Conservation (phyloP, 2,113 vertebrate genomes). For the Peromyscus polionotus region DNA sequence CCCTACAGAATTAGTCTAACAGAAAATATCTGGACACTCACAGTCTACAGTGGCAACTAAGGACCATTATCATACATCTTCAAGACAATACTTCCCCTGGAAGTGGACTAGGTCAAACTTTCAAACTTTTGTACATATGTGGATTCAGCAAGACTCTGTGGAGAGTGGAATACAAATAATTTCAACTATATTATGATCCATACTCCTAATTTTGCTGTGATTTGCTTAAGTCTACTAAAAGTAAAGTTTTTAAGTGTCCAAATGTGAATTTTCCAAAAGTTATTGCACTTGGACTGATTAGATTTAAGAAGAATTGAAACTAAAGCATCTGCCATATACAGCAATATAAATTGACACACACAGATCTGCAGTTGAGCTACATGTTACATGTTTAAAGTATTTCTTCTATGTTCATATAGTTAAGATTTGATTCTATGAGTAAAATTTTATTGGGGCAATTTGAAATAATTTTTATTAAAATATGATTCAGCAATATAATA, state of each 20-base stretch:
- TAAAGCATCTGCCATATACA: slow-evolving; percentile 44
- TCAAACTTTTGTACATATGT: background rate
- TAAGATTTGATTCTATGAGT: slow-evolving; percentile 31
- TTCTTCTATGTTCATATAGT: slow-evolving; percentile 15
- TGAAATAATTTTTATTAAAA: slow-evolving; percentile 28
- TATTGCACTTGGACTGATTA: slow-evolving; percentile 57
- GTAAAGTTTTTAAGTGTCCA: slow-evolving; percentile 13
- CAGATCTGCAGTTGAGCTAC: slow-evolving; percentile 41
- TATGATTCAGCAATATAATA: slow-evolving; percentile 15
- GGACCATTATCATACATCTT: slow-evolving; percentile 41
- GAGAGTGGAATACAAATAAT: background rate
- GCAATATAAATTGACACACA: slow-evolving; percentile 57
- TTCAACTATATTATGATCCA: slow-evolving; percentile 11
- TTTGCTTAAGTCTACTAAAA: background rate
- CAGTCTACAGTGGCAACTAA: background rate
- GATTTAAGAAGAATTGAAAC: slow-evolving; percentile 66
- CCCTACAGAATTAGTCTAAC: background rate
- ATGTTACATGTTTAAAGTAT: slow-evolving; percentile 27
- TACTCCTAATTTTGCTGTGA: background rate
- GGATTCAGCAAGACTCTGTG: background rate
- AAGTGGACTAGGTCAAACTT: background rate
- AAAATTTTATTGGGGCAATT: slow-evolving; percentile 7
- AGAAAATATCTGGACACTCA: background rate
- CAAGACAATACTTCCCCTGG: slow-evolving; percentile 19
- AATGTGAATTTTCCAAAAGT: slow-evolving; percentile 24